Evolutionary conservation across 2,888 invertebrate genomes (phyloP), one percentile per base, ranked within the genome.

Genomic region (Dryomyza anilis): DNA sequence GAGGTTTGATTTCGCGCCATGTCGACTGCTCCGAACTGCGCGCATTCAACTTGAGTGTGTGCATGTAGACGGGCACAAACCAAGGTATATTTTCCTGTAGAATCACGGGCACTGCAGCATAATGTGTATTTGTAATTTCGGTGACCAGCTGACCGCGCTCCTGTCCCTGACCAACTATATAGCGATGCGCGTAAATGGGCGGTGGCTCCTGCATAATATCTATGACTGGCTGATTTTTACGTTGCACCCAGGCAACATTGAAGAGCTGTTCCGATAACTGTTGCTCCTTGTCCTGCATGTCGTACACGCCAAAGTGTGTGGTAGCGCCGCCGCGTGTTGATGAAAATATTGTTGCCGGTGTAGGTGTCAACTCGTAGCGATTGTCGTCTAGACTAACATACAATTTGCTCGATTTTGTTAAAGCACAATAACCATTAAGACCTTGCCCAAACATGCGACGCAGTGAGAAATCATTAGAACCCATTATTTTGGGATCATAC

Each of bases 71-170:
- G 3, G 94, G 92, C 39, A 95, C 86, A 85, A 90, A 93, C 95
- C 95, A 96, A 0, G 94, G 94, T 71, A 98, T 89, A 81, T 95
- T 92, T 84, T 98, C 96, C 79, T 96, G 86, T 65, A 96, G 86
- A 58, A 96, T 87, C 43, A 96, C 86, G 73, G 93, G 89, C 62
- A 97, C 84, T 1, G 88, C 77, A 63, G 86, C 86, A 88, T 90
- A 91, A 74, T 93, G 90, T 71, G 90, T 91, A 78, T 96, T 96
- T 65, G 89, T 89, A 57, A 96, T 85, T 81, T 93, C 91, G 23
- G 93, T 93, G 0, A 93, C 91, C 73, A 98, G 90, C 57, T 95
- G 94, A 12, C 97, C 97, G 76, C 89, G 88, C 81, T 96, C 95
- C 83, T 96, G 93, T 0, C 97, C 97, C 84, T 93, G 94, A 3